Conservation (phyloP, 2,888 invertebrate species). For the Drosophila lutescens region DNA sequence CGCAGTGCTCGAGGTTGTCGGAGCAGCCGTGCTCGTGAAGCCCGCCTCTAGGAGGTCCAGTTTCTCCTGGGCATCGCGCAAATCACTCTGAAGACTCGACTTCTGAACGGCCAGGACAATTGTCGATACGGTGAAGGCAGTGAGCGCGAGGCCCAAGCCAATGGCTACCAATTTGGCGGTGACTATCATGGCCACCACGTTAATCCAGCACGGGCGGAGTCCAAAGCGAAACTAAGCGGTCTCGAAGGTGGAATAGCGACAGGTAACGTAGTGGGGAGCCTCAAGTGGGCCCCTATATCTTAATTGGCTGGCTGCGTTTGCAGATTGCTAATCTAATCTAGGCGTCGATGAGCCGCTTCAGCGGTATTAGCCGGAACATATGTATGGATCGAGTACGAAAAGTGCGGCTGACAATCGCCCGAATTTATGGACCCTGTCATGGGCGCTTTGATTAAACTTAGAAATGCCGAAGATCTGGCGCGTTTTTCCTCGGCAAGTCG, state of each 20-base stretch:
- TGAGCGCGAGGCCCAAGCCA: conserved; percentile 74
- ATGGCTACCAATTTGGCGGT: conserved; percentile 78
- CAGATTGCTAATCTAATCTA: conserved; percentile 72
- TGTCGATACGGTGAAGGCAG: conserved; percentile 85
- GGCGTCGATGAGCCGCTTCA: conserved; percentile 19
- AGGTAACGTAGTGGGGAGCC: conserved; percentile 33
- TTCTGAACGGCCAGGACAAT: conserved; percentile 85
- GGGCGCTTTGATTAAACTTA: conserved; percentile 53
- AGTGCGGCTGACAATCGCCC: conserved; percentile 21
- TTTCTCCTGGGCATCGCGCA: conserved; percentile 72
- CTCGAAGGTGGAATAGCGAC: conserved; percentile 11
- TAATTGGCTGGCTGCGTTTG: conserved; percentile 48
- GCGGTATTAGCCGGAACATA: conserved; percentile 15
- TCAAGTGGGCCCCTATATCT: conserved; percentile 57
- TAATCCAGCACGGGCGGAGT: conserved; percentile 52
- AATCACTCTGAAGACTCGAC: conserved; percentile 67
- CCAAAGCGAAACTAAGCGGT: conserved; percentile 60
- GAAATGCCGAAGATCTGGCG: conserved; percentile 65
- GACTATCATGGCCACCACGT: conserved; percentile 71
- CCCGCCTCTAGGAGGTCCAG: conserved; percentile 69
- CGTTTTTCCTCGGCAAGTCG: conserved; percentile 55
- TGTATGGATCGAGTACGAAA: conserved; percentile 10
- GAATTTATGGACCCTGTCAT: conserved; percentile 51
- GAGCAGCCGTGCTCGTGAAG: conserved; percentile 37
- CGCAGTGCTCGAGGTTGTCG: conserved; percentile 21